Percentiles rank a stretch among this genome's conserved stretches.
These are phyloP conservation scores for Coluber constrictor DNA, from an alignment of 2,797 vertebrate genomes.

Conservation along the genomic window DNA sequence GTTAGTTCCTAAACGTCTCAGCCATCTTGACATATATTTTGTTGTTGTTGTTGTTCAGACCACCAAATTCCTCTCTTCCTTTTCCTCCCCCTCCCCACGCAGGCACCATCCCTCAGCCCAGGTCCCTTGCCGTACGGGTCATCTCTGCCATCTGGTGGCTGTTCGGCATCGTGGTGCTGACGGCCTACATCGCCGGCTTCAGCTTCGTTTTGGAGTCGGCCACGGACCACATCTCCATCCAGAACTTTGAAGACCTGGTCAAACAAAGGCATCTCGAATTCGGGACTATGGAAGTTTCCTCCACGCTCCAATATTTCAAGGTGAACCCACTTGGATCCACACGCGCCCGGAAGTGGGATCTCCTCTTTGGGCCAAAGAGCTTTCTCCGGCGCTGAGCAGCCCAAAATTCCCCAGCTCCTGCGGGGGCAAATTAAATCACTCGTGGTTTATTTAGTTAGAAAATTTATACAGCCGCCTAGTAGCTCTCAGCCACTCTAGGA, in stretches of 20 bases:
- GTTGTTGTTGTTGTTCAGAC: no score
- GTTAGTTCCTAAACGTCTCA: neutral
- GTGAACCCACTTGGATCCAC: constrained; percentile 48
- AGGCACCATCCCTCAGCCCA: constrained; percentile 85
- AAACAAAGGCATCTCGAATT: constrained; percentile 83
- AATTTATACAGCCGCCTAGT: no score
- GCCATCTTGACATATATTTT: no score
- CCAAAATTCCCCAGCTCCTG: neutral
- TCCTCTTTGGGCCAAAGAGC: neutral
- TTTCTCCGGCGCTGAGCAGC: neutral
- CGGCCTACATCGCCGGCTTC: constrained; percentile 85
- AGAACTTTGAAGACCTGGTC: constrained; percentile 85
- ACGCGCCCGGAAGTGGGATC: rapidly evolving
- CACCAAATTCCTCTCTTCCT: rapidly evolving
- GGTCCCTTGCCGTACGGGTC: constrained; percentile 79
- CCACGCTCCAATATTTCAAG: constrained; percentile 86
- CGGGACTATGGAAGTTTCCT: constrained; percentile 80
- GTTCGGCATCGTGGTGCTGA: constrained; percentile 80
- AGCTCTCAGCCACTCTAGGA: no score
- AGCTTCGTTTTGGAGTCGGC: constrained; percentile 72
- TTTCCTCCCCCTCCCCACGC: neutral
- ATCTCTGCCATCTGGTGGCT: constrained; percentile 86
- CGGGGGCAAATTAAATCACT: neutral
- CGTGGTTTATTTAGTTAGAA: no score
- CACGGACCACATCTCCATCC: constrained; percentile 73